Evolutionary conservation across 2,888 invertebrate genomes (phyloP), one percentile per base, ranked within the genome.

Genomic region (Platypus cylindrus): DNA sequence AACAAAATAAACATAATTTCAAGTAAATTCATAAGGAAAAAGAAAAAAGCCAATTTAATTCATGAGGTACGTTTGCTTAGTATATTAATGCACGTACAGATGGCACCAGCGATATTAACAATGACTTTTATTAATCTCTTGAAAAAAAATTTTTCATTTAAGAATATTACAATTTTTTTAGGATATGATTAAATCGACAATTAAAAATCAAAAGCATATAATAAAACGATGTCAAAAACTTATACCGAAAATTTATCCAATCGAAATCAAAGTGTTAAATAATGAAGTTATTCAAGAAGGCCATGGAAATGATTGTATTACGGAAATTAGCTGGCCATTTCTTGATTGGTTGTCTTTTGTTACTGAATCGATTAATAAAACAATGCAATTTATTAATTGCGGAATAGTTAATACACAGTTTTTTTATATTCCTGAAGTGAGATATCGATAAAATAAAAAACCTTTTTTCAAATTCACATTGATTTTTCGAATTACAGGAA

Each of bases 341-440:
- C 60, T 71, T 7, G 68, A 73, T 30, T 85, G 85, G 84, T 60
- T 84, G 27, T 72, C 75, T 2, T 76, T 78, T 49, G 75, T 82
- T 9, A 81, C 82, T 7, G 84, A 85, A 54, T 64, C 75, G 15
- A 75, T 85, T 33, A 84, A 84, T 60, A 74, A 75, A 45, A 71
- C 75, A 9, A 74, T 84, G 71, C 75, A 75, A 53, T 78, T 73
- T 53, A 75, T 75, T 48, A 73, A 73, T 49, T 66, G 68, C 51
- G 75, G 76, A 36, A 71, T 70, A 48, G 71, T 76, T 5, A 73
- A 79, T 20, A 71, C 75, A 1, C 62, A 80, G 15, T 70, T 71
- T 8, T 81, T 82, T 55, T 75, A 76, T 53, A 73, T 77, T 24
- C 78, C 79, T 5, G 73, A 76, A 56, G 69, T 72, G 50, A 52